Percentiles rank a stretch among this genome's conserved stretches.
phyloP scores from a whole-genome alignment of 53 echinoderm and acorn worm genomes.

The Luidia sarsii region DNA sequence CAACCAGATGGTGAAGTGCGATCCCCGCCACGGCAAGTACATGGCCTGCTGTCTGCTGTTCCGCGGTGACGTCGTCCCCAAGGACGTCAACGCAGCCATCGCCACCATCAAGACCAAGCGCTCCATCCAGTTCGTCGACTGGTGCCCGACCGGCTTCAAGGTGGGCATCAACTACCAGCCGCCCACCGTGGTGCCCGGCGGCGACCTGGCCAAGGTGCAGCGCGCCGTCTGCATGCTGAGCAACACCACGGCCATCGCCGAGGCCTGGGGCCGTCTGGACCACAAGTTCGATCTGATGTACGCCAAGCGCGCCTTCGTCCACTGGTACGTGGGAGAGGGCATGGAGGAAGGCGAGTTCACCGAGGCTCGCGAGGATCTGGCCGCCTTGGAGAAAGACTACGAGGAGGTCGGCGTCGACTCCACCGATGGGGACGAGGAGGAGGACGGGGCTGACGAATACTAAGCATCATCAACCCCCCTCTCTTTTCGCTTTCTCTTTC shows the following conservation, averaged over 20 bases:
- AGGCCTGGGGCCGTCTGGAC: conserved; percentile 98
- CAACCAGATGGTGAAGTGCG: conserved; percentile 93
- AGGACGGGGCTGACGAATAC: too few species aligned
- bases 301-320: conserved; percentile 99
- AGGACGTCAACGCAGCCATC: conserved; percentile 91
- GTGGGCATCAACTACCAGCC: conserved; percentile 99
- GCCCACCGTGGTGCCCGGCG: conserved; percentile 94
- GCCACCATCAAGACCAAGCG: conserved; percentile 96
- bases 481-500: too few species aligned
- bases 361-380: conserved; percentile 98
- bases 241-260: conserved; percentile 99
- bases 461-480: too few species aligned
- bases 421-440: too few species aligned
- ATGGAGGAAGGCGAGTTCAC: conserved; percentile 99
- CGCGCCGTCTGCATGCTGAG: conserved; percentile 99
- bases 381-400: too few species aligned
- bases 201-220: conserved; percentile 98
- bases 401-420: too few species aligned
- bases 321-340: conserved; percentile 99
- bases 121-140: conserved; percentile 87
- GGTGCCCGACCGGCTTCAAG: conserved; percentile 98
- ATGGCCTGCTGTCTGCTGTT: conserved; percentile 95
- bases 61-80: conserved; percentile 95
- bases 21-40: conserved; percentile 83
- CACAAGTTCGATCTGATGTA: conserved; percentile 99